Base-by-base conservation (phyloP, 2,888 invertebrate genomes). In the Calliphora vomitoria region DNA sequence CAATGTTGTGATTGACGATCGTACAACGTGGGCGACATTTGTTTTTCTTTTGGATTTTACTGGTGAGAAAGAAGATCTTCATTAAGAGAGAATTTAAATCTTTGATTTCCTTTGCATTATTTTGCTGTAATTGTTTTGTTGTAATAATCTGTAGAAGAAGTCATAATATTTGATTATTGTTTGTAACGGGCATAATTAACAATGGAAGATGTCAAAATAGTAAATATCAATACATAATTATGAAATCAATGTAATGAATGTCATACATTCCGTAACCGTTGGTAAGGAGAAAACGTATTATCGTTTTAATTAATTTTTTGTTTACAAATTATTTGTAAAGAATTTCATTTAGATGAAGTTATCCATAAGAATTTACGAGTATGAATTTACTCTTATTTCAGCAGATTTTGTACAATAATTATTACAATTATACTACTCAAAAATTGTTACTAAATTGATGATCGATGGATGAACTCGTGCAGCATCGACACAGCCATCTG, bases 1-100 rank as follows among this genome's bases (percentile, higher is more conserved):
- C 82, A 79, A 20, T 25, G 13, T 71, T 62, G 74, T 89, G 89
- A 89, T 89, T 87, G 88, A 89, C 87, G 88, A 84, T 85, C 86
- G 47, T 82, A 74, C 88, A 88, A 89, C 89, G 89, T 89, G 89
- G 88, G 90, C 85, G 90, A 89, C 89, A 89, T 81, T 55, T 1
- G 25, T 25, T 25, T 25, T 25, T 25, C 25, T 38, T 5, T 60
- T 38, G 4, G 44, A n/a, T 47, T n/a, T 15, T 20, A 41, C 13
- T 55, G 31, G 6, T 71, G 44, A 72, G 47, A 35, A 35, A 35
- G 25, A 83, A 13, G 35, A 81, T 81, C 60, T 64, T 62, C 44
- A 50, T 60, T 58, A 53, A 11, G 41, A 20, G n/a, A 18, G n/a
- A 76, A 69, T 1, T 58, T 35, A 62, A 31, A 64, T 79, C 11